These are phyloP conservation scores for Mesochorus sp. DNA, from an alignment of 2,888 invertebrate species.

Conservation along the genomic window DNA sequence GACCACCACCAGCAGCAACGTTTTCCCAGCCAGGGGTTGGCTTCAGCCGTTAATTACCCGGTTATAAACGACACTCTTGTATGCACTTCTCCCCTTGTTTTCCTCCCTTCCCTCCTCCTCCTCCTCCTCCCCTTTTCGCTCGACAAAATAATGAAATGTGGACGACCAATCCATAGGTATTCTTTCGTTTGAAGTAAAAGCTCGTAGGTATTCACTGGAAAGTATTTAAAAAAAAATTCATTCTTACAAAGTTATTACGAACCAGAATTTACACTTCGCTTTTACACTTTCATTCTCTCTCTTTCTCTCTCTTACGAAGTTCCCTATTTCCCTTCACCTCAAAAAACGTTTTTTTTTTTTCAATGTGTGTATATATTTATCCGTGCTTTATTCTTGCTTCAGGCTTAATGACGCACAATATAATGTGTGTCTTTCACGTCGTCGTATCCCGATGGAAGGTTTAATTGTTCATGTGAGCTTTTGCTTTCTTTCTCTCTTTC, in stretches of 20 bases:
- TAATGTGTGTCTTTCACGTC: slow-evolving; percentile 48
- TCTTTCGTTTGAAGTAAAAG: slow-evolving; percentile 48
- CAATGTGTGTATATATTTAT: neutral
- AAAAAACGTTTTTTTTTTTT: neutral
- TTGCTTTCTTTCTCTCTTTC: slow-evolving; percentile 4
- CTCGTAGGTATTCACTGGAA: no score
- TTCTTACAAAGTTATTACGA: no score
- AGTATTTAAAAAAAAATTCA: neutral
- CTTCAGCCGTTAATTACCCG: slow-evolving; percentile 65
- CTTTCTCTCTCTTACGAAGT: neutral
- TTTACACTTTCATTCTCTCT: neutral
- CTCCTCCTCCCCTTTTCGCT: neutral
- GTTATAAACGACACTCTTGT: slow-evolving; percentile 65
- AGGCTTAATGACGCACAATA: slow-evolving; percentile 58
- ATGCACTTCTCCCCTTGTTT: slow-evolving; percentile 19
- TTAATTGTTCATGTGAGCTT: slow-evolving; percentile 46
- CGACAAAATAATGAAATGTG: slow-evolving; percentile 63
- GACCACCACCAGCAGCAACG: slow-evolving; percentile 57
- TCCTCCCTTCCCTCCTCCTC: slow-evolving; percentile 7
- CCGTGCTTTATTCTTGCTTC: slow-evolving; percentile 4
- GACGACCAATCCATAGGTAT: slow-evolving; percentile 64
- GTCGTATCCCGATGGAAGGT: slow-evolving; percentile 34
- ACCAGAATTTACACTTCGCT: no score
- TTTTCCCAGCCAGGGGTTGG: slow-evolving; percentile 16
- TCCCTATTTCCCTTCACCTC: neutral